Conservation (phyloP, 37 sponge, comb jelly and placozoan species). For the Oopsacas minuta region DNA sequence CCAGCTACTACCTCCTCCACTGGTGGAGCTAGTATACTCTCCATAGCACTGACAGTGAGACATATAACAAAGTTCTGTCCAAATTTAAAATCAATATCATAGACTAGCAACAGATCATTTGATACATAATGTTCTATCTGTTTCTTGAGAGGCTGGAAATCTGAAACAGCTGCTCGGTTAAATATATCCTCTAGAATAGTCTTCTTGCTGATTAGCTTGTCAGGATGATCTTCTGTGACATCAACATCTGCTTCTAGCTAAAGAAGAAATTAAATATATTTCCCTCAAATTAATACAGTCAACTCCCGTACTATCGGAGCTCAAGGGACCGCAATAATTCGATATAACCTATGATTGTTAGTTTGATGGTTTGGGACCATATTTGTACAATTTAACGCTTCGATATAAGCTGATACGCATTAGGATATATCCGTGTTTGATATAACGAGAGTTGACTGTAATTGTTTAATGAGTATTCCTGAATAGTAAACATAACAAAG, state of each 20-base stretch:
- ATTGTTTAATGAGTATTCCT: background rate
- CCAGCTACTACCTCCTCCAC: background rate
- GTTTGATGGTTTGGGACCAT: too few relatives aligned
- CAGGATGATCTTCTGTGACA: slow-evolving; percentile 62
- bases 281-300: background rate
- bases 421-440: too few relatives aligned
- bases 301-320: background rate
- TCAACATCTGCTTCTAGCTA: slow-evolving; percentile 35
- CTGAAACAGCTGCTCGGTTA: slow-evolving; percentile 80
- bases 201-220: slow-evolving; percentile 57
- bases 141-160: slow-evolving; percentile 82
- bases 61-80: slow-evolving; percentile 91
- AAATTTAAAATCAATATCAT: slow-evolving; percentile 80
- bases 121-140: slow-evolving; percentile 58
- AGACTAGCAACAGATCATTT: slow-evolving; percentile 77
- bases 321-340: background rate
- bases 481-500: background rate
- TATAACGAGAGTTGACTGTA: too few relatives aligned
- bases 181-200: slow-evolving; percentile 73
- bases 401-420: too few relatives aligned
- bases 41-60: slow-evolving; percentile 83
- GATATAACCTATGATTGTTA: too few relatives aligned
- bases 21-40: slow-evolving; percentile 31
- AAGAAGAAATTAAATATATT: background rate
- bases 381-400: too few relatives aligned